Percentiles rank a stretch among this genome's conserved stretches.
Evolutionary conservation across 2,113 vertebrate species (phyloP).

Genomic region (Thomomys bottae): DNA sequence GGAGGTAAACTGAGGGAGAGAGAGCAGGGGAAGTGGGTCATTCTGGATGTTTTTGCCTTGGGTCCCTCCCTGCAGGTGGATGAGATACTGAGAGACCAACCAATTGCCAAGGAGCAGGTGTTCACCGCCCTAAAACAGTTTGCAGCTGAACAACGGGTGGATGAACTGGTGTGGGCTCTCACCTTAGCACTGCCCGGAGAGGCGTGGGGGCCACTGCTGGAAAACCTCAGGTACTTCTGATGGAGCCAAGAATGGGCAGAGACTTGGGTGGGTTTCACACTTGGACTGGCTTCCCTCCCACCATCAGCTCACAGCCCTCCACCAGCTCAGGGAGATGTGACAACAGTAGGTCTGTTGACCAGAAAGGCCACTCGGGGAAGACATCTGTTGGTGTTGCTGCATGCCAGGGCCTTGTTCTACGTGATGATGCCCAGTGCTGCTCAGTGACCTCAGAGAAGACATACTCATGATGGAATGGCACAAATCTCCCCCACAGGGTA

Average conservation of each 20-base stretch:
- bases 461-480: background rate
- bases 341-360: too few species aligned
- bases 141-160: conserved; percentile 92
- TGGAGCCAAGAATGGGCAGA: background rate
- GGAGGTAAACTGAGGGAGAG: background rate
- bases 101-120: conserved; percentile 91
- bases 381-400: too few species aligned
- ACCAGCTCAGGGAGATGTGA: background rate
- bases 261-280: background rate
- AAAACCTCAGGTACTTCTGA: conserved; percentile 92
- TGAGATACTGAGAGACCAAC: conserved; percentile 90
- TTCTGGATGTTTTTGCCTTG: rapidly evolving
- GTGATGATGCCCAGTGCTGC: background rate
- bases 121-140: conserved; percentile 93
- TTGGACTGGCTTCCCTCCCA: background rate
- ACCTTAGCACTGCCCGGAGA: conserved; percentile 90
- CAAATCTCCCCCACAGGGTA: background rate
- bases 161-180: conserved; percentile 92
- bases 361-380: too few species aligned
- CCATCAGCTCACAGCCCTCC: background rate
- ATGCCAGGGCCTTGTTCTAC: too few species aligned
- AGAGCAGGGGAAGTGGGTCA: background rate
- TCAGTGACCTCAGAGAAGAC: background rate
- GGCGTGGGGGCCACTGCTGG: conserved; percentile 90
- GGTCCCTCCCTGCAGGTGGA: conserved; percentile 88